Conservation (phyloP, 2,113 vertebrate genomes). For the Embiotoca jacksoni region DNA sequence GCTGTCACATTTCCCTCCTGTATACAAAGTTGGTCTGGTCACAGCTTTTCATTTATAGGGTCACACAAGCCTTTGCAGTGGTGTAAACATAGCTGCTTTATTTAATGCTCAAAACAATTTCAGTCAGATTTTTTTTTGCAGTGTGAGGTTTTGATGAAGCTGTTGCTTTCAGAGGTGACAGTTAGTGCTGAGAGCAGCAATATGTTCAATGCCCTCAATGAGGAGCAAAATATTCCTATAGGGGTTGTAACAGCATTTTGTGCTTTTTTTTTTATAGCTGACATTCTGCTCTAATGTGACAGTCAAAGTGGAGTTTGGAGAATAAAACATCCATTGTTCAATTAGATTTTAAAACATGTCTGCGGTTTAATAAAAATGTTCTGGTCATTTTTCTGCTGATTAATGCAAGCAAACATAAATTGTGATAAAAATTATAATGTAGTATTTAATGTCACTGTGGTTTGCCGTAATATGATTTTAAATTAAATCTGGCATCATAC, state of each 20-base stretch:
- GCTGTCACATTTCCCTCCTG: slow-evolving; percentile 1
- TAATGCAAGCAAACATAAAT: background rate
- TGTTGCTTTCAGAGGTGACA: background rate
- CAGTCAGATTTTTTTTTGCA: background rate
- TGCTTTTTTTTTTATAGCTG: slow-evolving; percentile 18
- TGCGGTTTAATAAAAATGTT: background rate
- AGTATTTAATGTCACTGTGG: background rate
- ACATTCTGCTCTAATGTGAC: slow-evolving; percentile 13
- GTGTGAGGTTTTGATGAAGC: background rate
- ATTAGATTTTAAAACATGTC: background rate
- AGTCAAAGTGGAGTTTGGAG: background rate
- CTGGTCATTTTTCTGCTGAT: background rate
- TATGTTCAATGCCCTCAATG: background rate
- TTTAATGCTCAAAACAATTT: background rate
- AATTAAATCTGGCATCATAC: too few relatives aligned
- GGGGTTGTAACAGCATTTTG: background rate
- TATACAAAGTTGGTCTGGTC: background rate
- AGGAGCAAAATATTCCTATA: background rate
- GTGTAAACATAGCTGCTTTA: background rate
- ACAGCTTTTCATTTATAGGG: background rate
- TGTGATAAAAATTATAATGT: background rate
- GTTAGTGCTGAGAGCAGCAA: background rate
- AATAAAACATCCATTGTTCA: slow-evolving; percentile 7
- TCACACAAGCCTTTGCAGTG: background rate
- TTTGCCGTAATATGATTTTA: background rate